Evolutionary conservation across 2,113 vertebrate species (phyloP), one percentile per base, ranked within the genome.

Genomic region (Platichthys flesus): DNA sequence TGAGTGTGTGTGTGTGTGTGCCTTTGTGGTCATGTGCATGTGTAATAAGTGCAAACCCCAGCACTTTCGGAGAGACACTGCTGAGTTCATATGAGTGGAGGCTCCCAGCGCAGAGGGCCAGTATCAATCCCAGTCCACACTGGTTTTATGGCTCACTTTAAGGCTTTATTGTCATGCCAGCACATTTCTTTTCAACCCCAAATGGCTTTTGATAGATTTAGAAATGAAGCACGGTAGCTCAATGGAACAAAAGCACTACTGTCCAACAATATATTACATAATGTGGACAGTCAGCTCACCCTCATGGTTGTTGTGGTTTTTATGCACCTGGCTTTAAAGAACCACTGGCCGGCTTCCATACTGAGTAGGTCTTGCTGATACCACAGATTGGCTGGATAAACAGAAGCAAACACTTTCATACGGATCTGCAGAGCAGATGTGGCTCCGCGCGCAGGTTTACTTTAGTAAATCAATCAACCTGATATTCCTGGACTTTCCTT

Each of bases 361-460:
- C 69, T 18, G 20, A 56, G 66, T 79, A 64, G 61, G 56, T 74
- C 49, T 75, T 35, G 74, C 61, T 77, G 71, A 83, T 73, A 77
- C 26, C 21, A 35, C 76, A 79, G 71, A 89, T 74, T 71, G 37
- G 35, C 79, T 68, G 66, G 72, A 86, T 73, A 78, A 88, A 79
- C 83, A 88, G 81, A 88, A 85, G 82, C 86, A 80, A 87, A 90
- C 68, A 70, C 65, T 82, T 81, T 82, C 67, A 56, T 2, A 3
- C 54, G 66, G 84, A 81, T 89, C 87, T 88, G 90, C 82, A 24
- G 35, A 23, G 55, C 90, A 90, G 85, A 89, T 90, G 90, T 88
- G 76, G 54, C 2, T 79, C 23, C 55, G 49, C 54, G 28, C 54
- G 31, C 58, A 73, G 23, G 76, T 85, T 86, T 64, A 28, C 23